phyloP scores from a whole-genome alignment of 2,888 invertebrate species.

The Cerceris rybyensis region DNA sequence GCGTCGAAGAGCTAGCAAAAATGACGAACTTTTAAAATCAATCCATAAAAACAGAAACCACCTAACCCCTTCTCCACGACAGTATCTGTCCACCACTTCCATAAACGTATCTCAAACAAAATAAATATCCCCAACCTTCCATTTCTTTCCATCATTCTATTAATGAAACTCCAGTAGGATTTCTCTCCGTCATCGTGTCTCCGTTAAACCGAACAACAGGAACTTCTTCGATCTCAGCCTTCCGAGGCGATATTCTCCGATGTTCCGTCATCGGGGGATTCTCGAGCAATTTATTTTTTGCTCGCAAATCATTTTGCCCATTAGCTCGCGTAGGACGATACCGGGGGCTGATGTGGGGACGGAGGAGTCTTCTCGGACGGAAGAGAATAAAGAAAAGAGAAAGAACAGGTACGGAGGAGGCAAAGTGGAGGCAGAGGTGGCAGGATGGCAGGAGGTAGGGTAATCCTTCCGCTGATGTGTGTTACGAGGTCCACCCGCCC shows the following conservation, averaged over 20 bases:
- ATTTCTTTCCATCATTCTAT: too few relatives aligned
- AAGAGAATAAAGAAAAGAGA: constrained; percentile 3
- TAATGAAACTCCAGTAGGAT: too few relatives aligned
- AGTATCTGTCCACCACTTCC: too few relatives aligned
- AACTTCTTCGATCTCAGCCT: background rate
- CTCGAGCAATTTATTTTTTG: constrained; percentile 71
- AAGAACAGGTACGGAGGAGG: background rate
- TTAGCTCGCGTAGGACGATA: constrained; percentile 73
- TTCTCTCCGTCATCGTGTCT: too few relatives aligned
- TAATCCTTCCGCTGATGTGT: constrained; percentile 75
- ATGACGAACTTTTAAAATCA: too few relatives aligned
- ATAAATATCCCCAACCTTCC: too few relatives aligned
- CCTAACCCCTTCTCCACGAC: too few relatives aligned
- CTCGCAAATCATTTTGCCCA: constrained; percentile 78
- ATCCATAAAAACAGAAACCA: too few relatives aligned
- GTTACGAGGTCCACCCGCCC: constrained; percentile 78
- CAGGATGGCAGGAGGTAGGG: constrained; percentile 64
- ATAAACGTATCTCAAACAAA: too few relatives aligned
- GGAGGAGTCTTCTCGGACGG: constrained; percentile 8
- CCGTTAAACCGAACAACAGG: too few relatives aligned
- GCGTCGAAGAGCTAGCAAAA: too few relatives aligned
- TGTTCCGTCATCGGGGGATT: constrained; percentile 66
- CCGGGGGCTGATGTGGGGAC: constrained; percentile 31
- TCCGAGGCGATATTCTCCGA: constrained; percentile 21
- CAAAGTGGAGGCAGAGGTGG: constrained; percentile 29